Evolutionary conservation across 2,797 vertebrate species (phyloP), one percentile per base, ranked within the genome.

Genomic region (Phyllotis vaccarum): DNA sequence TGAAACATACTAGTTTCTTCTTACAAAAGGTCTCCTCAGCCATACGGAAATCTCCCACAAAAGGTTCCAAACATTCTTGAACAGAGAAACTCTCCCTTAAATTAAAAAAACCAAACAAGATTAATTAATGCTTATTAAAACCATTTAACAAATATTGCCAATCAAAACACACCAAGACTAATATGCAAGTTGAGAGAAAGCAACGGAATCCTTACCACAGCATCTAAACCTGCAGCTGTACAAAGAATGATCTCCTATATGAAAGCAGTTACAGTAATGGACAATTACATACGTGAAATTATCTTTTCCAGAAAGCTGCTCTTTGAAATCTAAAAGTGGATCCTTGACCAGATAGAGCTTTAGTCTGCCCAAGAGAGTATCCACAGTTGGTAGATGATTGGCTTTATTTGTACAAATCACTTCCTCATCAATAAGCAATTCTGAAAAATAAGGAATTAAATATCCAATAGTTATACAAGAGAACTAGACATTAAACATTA

Each of bases 351-450:
- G 95, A 97, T 99, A 98, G 17, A 95, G 97, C 68, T 98, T 99
- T 72, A 99, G 97, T 91, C 99, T 98, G 97, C 98, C 99, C 94
- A 99, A 87, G 90, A 99, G 98, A 82, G 94, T 54, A 92, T 96
- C 97, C 88, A 98, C 89, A 14, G 98, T 96, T 58, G 99, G 99
- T 86, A 99, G 90, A 2, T 98, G 98, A 95, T 97, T 98, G 3
- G 9, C 85, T 68, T 98, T 90, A 95, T 99, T 97, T 62, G 90
- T 49, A 95, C 98, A 98, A 85, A 99, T 40, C 60, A 99, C 82
- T 87, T 99, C 95, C 13, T 99, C 99, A 68, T 98, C 98, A 96
- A 99, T 96, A 93, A 46, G 97, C 17, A 99, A 98, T 98, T 98
- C 99, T 99, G 97, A 97, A 93, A 95, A 92, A 97, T 49, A 93